These are phyloP conservation scores for Neogale vison DNA, from an alignment of 2,113 vertebrate species.

Conservation along the genomic window DNA sequence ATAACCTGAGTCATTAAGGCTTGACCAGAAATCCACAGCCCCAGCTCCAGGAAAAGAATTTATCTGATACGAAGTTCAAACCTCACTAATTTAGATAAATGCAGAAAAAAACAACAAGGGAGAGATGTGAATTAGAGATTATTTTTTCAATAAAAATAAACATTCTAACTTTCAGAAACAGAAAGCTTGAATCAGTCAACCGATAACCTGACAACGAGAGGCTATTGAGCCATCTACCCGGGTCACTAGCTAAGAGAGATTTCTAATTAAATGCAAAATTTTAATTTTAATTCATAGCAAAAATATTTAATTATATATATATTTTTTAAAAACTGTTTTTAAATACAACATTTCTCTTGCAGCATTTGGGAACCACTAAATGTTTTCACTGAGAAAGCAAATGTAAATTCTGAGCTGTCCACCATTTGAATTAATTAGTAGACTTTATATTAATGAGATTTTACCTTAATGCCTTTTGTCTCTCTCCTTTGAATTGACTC, in stretches of 20 bases:
- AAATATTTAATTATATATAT: conserved; percentile 42
- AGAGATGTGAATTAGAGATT: neutral
- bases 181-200: neutral
- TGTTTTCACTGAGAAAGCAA: conserved; percentile 41
- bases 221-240: neutral
- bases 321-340: neutral
- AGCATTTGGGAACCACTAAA: neutral
- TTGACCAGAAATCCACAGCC: conserved; percentile 12
- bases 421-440: neutral
- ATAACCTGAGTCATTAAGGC: neutral
- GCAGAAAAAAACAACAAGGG: neutral
- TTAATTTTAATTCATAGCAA: conserved; percentile 40
- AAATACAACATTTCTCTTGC: conserved; percentile 24
- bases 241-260: conserved; percentile 4
- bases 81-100: conserved; percentile 1
- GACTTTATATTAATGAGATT: neutral
- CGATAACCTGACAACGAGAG: neutral
- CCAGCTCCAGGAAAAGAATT: conserved; percentile 3
- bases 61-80: neutral
- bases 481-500: neutral
- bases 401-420: neutral
- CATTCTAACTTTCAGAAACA: neutral
- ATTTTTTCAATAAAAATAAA: conserved; percentile 30
- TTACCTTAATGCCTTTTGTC: neutral
- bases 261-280: conserved; percentile 24